phyloP scores from a whole-genome alignment of 2,888 invertebrate genomes.

The Seira musarum region DNA sequence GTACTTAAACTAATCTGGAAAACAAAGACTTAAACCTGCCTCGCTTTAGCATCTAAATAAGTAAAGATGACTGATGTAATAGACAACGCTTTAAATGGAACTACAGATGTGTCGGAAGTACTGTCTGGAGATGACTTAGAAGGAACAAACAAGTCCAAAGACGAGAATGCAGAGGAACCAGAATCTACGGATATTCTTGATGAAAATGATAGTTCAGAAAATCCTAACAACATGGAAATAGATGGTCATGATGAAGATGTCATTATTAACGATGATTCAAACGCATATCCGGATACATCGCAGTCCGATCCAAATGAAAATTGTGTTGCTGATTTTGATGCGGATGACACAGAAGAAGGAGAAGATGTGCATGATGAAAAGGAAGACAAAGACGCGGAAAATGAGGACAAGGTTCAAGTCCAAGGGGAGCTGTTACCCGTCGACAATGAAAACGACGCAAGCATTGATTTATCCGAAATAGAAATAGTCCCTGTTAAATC shows the following conservation, averaged over 20 bases:
- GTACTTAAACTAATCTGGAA: too few relatives aligned
- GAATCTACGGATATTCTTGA: background rate
- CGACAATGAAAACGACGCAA: background rate
- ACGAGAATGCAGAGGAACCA: background rate
- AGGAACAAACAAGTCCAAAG: background rate
- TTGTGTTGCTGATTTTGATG: conserved; percentile 21
- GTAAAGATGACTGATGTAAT: conserved; percentile 29
- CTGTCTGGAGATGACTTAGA: background rate
- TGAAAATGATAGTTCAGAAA: background rate
- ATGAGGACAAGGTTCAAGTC: conserved; percentile 12
- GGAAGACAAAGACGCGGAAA: background rate
- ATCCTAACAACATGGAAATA: background rate
- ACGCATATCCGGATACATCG: conserved; percentile 15
- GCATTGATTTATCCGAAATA: too few relatives aligned
- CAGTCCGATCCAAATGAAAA: background rate
- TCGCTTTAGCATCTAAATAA: too few relatives aligned
- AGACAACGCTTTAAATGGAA: conserved; percentile 18
- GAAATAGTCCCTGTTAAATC: too few relatives aligned
- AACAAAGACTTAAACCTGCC: too few relatives aligned
- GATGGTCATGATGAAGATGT: background rate
- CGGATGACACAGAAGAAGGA: conserved; percentile 21
- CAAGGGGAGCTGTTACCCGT: background rate
- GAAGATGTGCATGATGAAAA: conserved; percentile 5
- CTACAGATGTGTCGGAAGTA: background rate
- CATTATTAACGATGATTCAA: conserved; percentile 26